Base-by-base conservation (phyloP, 1,140 invertebrate genomes). In the Calliphora vicina region DNA sequence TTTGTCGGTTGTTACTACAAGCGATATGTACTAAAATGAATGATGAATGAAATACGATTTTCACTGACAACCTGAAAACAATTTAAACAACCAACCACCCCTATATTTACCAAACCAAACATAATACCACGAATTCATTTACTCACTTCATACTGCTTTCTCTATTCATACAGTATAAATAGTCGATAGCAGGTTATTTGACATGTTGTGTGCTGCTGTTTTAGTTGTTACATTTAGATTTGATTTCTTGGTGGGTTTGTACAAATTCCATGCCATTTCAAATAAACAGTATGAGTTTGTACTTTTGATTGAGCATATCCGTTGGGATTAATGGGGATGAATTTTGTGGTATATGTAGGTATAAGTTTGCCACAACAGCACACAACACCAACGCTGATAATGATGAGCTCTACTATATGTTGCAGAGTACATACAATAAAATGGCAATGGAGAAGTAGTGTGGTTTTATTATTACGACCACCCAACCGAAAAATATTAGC, bases 271-370 rank as follows among this genome's bases (percentile, higher is more conserved):
- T 35, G 6, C 8, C 73, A n/a, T 76, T 35, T 35, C 35, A 8
- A 6, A 5, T 13, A 29, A 35, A 35, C 8, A 76, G 17, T 76
- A n/a, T 20, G 35, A 23, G 20, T 86, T 88, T 86, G 84, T 87
- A 87, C 88, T 89, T 67, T 88, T 89, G 88, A 89, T 89, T 89
- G 88, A 89, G 88, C 86, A 88, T 89, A 89, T 89, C 88, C 88
- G 88, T 84, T 86, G 88, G 88, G 88, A 89, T 89, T 89, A 89
- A 87, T 87, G 85, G 85, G 84, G 86, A 84, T 86, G 85, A 85
- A 84, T 86, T 83, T 85, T 84, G 84, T 85, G 74, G 74, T 67
- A 67, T 42, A 76, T 76, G 17, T 67, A 23, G 13, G n/a, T n/a
- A 80, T 61, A 57, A 35, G 35, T 35, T 57, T 81, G 50, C n/a